Evolutionary conservation across 2,113 vertebrate species (phyloP).

Genomic region (Peromyscus californicus): DNA sequence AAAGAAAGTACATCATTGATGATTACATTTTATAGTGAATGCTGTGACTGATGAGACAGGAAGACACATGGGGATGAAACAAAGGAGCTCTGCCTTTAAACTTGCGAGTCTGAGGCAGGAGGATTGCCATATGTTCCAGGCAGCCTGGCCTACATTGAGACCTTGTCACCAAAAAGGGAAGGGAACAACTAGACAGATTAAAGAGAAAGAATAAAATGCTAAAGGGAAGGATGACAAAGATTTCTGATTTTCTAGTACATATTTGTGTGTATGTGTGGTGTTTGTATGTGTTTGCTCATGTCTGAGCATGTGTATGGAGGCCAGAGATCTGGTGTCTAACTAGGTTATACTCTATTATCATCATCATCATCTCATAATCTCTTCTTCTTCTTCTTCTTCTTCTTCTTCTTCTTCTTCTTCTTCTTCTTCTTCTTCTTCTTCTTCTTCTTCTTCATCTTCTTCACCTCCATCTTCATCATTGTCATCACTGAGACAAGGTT

Average conservation of each 20-base stretch:
- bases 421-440: background rate
- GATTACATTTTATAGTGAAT: constrained; percentile 91
- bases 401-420: too few species aligned
- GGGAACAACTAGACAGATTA: constrained; percentile 86
- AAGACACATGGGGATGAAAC: constrained; percentile 95
- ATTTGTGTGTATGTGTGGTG: background rate
- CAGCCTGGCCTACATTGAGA: background rate
- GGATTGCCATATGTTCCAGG: background rate
- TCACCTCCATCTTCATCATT: background rate
- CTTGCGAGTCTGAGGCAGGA: background rate
- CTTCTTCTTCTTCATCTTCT: background rate
- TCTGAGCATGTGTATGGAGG: background rate
- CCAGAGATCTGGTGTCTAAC: background rate
- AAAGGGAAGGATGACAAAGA: constrained; percentile 93
- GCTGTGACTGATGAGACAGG: constrained; percentile 92
- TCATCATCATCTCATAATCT: background rate
- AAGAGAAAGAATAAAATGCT: constrained; percentile 96
- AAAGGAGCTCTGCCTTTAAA: constrained; percentile 84
- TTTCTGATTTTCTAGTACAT: background rate
- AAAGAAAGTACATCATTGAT: constrained; percentile 93
- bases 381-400: background rate
- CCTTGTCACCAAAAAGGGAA: too few species aligned
- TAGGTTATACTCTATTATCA: background rate
- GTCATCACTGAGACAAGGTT: background rate
- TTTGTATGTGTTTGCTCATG: background rate